A percentile compares a stretch with the other conserved stretches of the same genome.
These are phyloP conservation scores for Buathra laborator DNA, from an alignment of 2,888 invertebrate genomes.

Conservation along the genomic window DNA sequence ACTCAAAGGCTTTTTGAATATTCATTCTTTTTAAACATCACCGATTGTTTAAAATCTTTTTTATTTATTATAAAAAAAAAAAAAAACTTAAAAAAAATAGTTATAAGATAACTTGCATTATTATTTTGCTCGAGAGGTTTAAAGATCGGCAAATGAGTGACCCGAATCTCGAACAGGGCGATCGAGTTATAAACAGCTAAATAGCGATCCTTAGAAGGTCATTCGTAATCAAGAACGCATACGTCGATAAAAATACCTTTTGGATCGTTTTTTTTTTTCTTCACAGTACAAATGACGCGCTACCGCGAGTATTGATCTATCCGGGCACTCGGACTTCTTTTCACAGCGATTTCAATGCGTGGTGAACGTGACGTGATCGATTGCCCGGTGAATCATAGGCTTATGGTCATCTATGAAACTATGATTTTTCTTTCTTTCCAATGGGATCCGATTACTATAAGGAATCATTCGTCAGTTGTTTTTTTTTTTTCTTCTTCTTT, in stretches of 20 bases:
- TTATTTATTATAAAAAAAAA: neutral
- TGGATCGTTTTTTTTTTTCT: conserved; percentile 36
- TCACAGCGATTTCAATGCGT: conserved; percentile 60
- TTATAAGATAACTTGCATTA: conserved; percentile 8
- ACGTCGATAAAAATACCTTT: conserved; percentile 59
- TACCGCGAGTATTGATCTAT: conserved; percentile 39
- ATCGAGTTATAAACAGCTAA: conserved; percentile 32
- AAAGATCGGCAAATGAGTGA: conserved; percentile 16
- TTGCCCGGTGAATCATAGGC: conserved; percentile 55
- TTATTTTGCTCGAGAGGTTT: conserved; percentile 1
- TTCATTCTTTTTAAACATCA: conserved; percentile 13
- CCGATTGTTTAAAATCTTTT: conserved; percentile 1
- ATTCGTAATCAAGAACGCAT: conserved; percentile 54
- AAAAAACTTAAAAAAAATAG: neutral
- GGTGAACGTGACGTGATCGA: conserved; percentile 54
- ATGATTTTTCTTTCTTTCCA: conserved; percentile 25
- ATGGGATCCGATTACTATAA: conserved; percentile 64
- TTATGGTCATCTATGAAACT: conserved; percentile 19
- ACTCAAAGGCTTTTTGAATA: neutral
- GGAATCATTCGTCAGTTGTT: conserved; percentile 28
- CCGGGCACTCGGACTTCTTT: conserved; percentile 35
- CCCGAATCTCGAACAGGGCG: neutral
- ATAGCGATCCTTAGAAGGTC: conserved; percentile 65
- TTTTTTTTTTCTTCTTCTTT: conserved; percentile 19
- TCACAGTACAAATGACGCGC: conserved; percentile 17